Evolutionary conservation across 2,797 vertebrate species (phyloP).

Genomic region (Pangasius sanitwongsei): DNA sequence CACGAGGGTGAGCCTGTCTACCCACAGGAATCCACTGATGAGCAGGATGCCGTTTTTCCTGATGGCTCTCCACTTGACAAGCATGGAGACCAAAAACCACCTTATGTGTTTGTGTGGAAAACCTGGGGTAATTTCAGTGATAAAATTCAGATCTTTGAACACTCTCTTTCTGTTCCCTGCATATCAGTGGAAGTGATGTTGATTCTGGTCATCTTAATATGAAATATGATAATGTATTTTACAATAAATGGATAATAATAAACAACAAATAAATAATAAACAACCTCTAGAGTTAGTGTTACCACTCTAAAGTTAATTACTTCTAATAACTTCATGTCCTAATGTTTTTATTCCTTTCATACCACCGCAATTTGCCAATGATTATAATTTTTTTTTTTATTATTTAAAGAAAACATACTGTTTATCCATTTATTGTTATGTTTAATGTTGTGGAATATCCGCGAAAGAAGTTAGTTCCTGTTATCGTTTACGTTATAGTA

Average conservation of each 20-base stretch:
- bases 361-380: no score
- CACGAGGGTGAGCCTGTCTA: slow-evolving; percentile 77
- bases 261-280: background rate
- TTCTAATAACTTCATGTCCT: no score
- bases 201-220: background rate
- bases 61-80: slow-evolving; percentile 75
- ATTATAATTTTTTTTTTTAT: background rate
- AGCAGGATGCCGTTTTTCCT: slow-evolving; percentile 77
- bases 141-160: background rate
- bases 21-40: slow-evolving; percentile 61
- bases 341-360: no score
- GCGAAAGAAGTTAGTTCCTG: background rate
- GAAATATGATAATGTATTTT: no score
- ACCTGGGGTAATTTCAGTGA: slow-evolving; percentile 79
- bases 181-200: background rate
- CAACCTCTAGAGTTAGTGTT: background rate
- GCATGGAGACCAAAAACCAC: slow-evolving; percentile 72
- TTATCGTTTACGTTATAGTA: background rate
- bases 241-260: background rate
- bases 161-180: background rate
- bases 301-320: no score
- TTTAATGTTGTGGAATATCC: no score
- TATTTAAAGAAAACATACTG: background rate
- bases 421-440: background rate
- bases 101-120: slow-evolving; percentile 94